Evolutionary conservation across 2,888 invertebrate genomes (phyloP).

Genomic region (Mesochorus sp.): DNA sequence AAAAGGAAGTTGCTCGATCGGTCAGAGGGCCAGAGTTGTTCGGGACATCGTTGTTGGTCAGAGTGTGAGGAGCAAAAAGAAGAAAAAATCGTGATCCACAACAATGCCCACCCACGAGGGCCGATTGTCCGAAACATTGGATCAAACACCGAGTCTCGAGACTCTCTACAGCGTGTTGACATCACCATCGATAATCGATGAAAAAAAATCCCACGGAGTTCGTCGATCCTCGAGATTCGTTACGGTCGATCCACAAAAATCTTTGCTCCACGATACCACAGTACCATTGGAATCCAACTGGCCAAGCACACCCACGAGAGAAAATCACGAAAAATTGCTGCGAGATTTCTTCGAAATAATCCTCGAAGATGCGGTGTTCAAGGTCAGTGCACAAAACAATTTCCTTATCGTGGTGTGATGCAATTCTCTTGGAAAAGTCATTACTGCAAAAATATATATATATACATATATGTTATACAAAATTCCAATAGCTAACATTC

Average conservation of each 20-base stretch:
- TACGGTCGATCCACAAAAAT: background rate
- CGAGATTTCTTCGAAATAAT: conserved; percentile 88
- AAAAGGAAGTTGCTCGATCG: conserved; percentile 76
- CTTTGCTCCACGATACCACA: background rate
- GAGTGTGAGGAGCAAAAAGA: background rate
- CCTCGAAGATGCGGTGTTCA: conserved; percentile 89
- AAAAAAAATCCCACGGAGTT: conserved; percentile 16
- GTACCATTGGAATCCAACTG: background rate
- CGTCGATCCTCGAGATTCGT: conserved; percentile 13
- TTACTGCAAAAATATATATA: conserved; percentile 8
- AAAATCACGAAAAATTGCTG: conserved; percentile 89
- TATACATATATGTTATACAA: background rate
- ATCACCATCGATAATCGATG: conserved; percentile 21
- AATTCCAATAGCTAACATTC: conserved; percentile 1
- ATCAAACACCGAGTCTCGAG: conserved; percentile 49
- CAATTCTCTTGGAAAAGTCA: background rate
- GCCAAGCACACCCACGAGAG: conserved; percentile 85
- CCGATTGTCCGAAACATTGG: conserved; percentile 66
- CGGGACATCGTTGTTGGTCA: conserved; percentile 57
- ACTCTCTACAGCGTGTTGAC: conserved; percentile 27
- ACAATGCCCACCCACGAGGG: conserved; percentile 75
- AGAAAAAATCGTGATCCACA: background rate
- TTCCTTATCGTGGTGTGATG: background rate
- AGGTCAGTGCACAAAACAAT: conserved; percentile 75
- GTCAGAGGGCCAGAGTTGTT: conserved; percentile 69